Evolutionary conservation across 2,797 vertebrate genomes (phyloP).

Genomic region (Cirrhinus mrigala): DNA sequence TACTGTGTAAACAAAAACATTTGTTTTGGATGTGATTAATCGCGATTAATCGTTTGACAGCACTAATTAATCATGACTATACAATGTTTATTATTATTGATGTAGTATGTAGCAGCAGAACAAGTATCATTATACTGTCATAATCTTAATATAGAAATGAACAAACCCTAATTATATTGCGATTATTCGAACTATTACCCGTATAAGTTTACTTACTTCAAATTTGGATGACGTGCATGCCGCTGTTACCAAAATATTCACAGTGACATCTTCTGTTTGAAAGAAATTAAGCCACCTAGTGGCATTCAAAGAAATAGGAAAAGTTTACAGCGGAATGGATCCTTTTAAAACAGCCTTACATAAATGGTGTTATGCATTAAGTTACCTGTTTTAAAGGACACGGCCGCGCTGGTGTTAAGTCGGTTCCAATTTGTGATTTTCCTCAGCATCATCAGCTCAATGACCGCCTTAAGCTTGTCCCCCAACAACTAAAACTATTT

Average conservation of each 20-base stretch:
- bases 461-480: background rate
- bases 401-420: background rate
- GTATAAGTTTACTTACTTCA: background rate
- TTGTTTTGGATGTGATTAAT: no score
- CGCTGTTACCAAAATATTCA: background rate
- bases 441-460: background rate
- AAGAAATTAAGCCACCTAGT: background rate
- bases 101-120: background rate
- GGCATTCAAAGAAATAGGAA: background rate
- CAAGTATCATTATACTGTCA: background rate
- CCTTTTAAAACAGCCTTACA: background rate
- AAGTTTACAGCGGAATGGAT: background rate
- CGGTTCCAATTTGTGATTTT: background rate
- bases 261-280: background rate
- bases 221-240: background rate
- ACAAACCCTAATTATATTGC: background rate
- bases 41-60: no score
- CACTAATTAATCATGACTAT: background rate
- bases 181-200: background rate
- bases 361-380: background rate
- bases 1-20: no score
- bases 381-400: background rate
- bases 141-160: background rate
- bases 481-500: background rate
- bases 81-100: background rate